These are phyloP conservation scores for Metridium senile DNA, from an alignment of 92 coral and sea anemone genomes.

Conservation along the genomic window DNA sequence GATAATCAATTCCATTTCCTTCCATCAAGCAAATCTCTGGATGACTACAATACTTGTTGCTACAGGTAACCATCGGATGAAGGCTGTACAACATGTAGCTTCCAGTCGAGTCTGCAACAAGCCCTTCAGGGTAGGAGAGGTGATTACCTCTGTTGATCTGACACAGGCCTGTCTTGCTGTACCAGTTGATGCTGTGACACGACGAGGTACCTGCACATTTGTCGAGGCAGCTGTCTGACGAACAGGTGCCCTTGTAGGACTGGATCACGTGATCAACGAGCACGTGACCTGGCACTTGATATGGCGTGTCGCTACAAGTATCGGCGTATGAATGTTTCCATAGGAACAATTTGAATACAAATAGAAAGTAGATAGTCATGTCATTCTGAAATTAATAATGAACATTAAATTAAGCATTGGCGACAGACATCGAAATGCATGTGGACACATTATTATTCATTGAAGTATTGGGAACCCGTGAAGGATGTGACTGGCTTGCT, in stretches of 20 bases:
- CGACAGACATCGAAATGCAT: no score
- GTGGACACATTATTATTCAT: no score
- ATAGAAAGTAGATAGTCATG: neutral
- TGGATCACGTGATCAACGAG: conserved; percentile 8
- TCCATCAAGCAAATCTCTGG: conserved; percentile 12
- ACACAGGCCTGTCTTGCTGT: conserved; percentile 15
- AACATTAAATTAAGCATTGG: no score
- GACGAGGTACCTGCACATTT: conserved; percentile 3
- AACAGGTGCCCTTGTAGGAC: conserved; percentile 1
- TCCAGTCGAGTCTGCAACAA: conserved; percentile 12
- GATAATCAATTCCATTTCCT: neutral
- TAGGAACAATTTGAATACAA: neutral
- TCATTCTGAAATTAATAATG: conserved; percentile 1
- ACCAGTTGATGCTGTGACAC: conserved; percentile 24
- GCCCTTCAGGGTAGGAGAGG: conserved; percentile 24
- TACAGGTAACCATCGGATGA: conserved; percentile 24
- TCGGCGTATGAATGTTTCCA: neutral
- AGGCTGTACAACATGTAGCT: conserved; percentile 13
- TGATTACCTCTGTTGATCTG: conserved; percentile 17
- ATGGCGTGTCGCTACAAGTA: neutral
- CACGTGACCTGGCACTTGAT: neutral
- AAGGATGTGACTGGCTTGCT: no score
- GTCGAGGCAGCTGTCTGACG: neutral
- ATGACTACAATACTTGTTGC: conserved; percentile 13
- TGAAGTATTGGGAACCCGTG: no score